phyloP scores from a whole-genome alignment of 2,797 vertebrate genomes.

The Danio tinwini region DNA sequence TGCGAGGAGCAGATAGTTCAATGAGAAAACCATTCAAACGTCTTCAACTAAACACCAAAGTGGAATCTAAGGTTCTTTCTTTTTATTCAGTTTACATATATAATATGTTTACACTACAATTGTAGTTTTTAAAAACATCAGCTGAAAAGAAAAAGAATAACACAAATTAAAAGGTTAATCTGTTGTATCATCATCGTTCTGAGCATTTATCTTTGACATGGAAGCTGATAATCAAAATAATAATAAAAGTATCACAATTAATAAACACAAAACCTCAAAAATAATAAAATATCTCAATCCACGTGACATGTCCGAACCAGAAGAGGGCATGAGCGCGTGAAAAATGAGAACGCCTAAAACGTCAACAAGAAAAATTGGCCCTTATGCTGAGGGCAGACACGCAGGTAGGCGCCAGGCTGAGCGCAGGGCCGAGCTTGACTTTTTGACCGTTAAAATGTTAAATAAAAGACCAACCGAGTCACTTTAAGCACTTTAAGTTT shows the following conservation, averaged over 20 bases:
- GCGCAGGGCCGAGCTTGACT: background rate
- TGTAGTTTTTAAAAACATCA: background rate
- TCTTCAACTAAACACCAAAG: conserved; percentile 23
- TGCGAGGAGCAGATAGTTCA: conserved; percentile 9
- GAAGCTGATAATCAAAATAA: background rate
- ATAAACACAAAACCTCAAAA: background rate
- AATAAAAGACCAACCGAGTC: background rate
- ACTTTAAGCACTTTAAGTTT: background rate
- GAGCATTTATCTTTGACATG: background rate
- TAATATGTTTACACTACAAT: background rate
- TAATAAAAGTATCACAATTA: conserved; percentile 1
- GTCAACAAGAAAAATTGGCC: conserved; percentile 27
- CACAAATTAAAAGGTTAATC: background rate
- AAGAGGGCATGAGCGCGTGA: conserved; percentile 30
- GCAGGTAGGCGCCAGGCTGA: conserved; percentile 12
- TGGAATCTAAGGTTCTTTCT: background rate
- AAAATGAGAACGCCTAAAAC: conserved; percentile 42
- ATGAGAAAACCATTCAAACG: conserved; percentile 21
- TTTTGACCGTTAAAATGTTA: background rate
- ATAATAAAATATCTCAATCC: conserved; percentile 2
- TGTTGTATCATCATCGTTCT: background rate
- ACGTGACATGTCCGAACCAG: background rate
- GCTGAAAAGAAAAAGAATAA: background rate
- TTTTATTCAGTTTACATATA: background rate
- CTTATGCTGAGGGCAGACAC: background rate